phyloP scores from a whole-genome alignment of 2,888 invertebrate species.

The Lepidocyrtinus sp. region DNA sequence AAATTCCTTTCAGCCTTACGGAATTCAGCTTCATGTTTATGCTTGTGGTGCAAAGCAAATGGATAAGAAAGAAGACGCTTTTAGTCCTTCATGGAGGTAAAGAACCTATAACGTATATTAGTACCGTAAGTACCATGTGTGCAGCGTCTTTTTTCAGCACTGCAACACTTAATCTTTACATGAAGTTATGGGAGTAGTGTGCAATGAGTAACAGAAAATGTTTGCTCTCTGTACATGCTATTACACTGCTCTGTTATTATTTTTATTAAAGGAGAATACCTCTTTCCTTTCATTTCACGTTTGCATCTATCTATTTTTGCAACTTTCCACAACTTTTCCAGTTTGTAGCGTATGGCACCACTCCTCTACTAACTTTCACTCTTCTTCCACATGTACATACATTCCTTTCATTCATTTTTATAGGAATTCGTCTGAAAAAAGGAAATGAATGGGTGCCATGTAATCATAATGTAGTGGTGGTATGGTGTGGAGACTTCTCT shows the following conservation, averaged over 20 bases:
- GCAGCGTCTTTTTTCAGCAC: constrained; percentile 6
- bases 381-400: not conserved
- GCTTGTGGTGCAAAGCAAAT: not conserved
- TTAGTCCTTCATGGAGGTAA: not conserved
- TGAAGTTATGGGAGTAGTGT: constrained; percentile 13
- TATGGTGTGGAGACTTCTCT: too few relatives aligned
- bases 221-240: not conserved
- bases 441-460: constrained; percentile 1
- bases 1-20: not conserved
- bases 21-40: not conserved
- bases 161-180: constrained; percentile 11
- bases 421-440: not conserved
- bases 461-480: constrained; percentile 10
- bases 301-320: not conserved
- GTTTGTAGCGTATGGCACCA: not conserved
- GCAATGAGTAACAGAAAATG: not conserved
- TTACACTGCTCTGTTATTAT: not conserved
- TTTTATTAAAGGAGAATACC: not conserved
- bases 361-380: constrained; percentile 12
- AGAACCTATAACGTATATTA: too few relatives aligned
- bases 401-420: not conserved
- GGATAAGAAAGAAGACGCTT: constrained; percentile 2
- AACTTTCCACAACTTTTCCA: not conserved
- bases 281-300: not conserved
- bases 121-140: too few relatives aligned